phyloP scores from a whole-genome alignment of 2,113 vertebrate species.

The Felis chaus region DNA sequence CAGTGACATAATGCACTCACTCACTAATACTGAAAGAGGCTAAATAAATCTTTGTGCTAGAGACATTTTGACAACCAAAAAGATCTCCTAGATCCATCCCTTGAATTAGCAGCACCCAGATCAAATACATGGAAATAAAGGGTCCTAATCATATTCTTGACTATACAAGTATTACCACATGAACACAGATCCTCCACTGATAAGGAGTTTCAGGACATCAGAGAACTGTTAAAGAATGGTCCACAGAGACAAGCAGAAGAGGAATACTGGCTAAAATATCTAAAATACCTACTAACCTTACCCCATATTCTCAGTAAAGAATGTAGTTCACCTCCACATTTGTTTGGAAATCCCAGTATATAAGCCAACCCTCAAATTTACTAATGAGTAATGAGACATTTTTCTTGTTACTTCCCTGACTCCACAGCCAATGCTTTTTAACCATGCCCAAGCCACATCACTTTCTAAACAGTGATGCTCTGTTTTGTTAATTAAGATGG shows the following conservation, averaged over 20 bases:
- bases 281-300: not conserved
- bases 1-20: not conserved
- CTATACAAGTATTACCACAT: not conserved
- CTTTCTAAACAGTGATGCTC: slow-evolving; percentile 5
- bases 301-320: not conserved
- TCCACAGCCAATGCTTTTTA: not conserved
- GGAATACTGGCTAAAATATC: not conserved
- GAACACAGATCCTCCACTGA: not conserved
- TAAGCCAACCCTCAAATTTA: not conserved
- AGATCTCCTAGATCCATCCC: not conserved
- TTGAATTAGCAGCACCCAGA: not conserved
- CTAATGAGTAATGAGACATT: not conserved
- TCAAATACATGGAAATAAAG: not conserved
- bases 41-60: not conserved
- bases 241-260: not conserved
- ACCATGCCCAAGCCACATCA: not conserved
- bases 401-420: not conserved
- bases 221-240: not conserved
- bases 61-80: slow-evolving; percentile 5
- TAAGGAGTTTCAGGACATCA: not conserved
- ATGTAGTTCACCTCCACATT: not conserved
- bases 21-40: not conserved
- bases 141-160: not conserved
- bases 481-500: not conserved
- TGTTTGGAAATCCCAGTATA: not conserved